A percentile compares a stretch with the other conserved stretches of the same genome.
phyloP scores from a whole-genome alignment of 2,113 vertebrate species.

The Uria lomvia region DNA sequence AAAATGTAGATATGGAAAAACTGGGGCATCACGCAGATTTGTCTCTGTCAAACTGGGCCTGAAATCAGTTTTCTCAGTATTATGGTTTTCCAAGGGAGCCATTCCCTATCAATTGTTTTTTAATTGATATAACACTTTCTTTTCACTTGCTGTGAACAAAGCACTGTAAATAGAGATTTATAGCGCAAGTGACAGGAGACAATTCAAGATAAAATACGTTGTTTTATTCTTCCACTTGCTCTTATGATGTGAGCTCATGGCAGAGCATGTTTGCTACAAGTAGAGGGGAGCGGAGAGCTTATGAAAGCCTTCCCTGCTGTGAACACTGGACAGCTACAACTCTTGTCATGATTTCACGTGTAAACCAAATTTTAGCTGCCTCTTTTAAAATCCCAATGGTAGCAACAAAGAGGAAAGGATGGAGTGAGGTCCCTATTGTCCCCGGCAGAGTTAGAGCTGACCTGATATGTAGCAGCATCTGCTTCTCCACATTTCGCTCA shows the following conservation, averaged over 20 bases:
- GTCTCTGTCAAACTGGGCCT: background rate
- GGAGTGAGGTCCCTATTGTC: background rate
- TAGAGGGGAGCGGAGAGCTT: background rate
- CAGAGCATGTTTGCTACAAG: background rate
- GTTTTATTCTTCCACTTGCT: background rate
- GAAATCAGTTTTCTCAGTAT: background rate
- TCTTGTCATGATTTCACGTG: fast-evolving
- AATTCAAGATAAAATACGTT: background rate
- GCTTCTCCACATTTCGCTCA: background rate
- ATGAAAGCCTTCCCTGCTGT: background rate
- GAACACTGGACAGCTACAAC: background rate
- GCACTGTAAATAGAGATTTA: background rate
- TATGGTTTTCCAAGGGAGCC: background rate
- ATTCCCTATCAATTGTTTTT: background rate
- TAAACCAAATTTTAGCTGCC: background rate
- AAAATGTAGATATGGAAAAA: background rate
- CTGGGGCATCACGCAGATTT: background rate
- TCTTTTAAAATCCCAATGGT: background rate
- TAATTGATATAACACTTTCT: background rate
- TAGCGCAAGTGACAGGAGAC: background rate
- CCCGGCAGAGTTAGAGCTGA: background rate
- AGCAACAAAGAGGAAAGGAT: background rate
- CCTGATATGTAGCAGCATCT: background rate
- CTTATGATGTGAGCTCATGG: background rate
- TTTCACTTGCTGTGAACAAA: background rate